A percentile compares a stretch with the other conserved stretches of the same genome.
Conservation (phyloP, 2,888 invertebrate genomes). For the Tachina fera region DNA sequence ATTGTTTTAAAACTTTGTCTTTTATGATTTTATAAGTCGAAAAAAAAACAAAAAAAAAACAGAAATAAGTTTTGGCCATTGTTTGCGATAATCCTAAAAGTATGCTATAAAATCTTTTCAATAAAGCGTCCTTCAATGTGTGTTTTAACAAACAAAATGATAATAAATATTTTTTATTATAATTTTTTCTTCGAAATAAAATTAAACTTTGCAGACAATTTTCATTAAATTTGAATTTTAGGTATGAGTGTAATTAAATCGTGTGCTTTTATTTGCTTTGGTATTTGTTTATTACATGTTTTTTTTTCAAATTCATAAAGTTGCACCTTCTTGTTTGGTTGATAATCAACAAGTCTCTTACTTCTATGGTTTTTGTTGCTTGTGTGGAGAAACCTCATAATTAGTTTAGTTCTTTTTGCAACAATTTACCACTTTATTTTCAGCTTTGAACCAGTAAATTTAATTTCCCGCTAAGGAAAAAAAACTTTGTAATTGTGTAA, state of each 20-base stretch:
- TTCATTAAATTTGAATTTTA: neutral
- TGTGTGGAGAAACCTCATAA: conserved; percentile 12
- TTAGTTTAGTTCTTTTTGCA: conserved; percentile 21
- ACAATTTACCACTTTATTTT: conserved; percentile 5
- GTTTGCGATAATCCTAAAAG: conserved; percentile 61
- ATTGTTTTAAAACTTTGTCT: no score
- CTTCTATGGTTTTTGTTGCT: neutral
- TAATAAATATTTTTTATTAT: conserved; percentile 32
- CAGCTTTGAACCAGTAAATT: neutral
- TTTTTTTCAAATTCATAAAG: neutral
- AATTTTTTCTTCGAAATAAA: conserved; percentile 4
- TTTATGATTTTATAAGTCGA: no score
- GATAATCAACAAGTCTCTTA: conserved; percentile 10
- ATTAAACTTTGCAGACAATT: conserved; percentile 63
- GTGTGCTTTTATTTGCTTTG: conserved; percentile 2
- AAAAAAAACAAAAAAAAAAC: conserved; percentile 20
- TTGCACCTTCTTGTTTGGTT: conserved; percentile 13
- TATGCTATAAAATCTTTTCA: conserved; percentile 60
- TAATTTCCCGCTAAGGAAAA: neutral
- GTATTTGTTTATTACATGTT: neutral
- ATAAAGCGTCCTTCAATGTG: conserved; percentile 45
- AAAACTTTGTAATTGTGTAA: neutral
- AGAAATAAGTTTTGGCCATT: conserved; percentile 22
- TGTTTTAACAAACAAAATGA: conserved; percentile 52
- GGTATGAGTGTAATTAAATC: neutral